Percentiles rank a stretch among this genome's conserved stretches.
phyloP scores from a whole-genome alignment of 1,140 invertebrate genomes.

The Danaus melanippus region DNA sequence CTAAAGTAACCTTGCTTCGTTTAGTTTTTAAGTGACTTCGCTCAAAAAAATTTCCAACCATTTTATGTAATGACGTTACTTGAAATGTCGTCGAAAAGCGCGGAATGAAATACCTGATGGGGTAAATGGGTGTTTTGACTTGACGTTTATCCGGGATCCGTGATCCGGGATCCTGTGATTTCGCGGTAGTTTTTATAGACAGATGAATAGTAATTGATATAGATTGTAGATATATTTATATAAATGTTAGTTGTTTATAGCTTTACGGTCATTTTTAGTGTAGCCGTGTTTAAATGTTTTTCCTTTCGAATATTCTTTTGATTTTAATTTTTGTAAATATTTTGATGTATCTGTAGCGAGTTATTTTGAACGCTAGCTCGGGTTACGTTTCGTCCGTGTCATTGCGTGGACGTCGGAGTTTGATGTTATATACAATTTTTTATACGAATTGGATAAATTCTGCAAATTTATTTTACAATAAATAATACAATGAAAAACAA shows the following conservation, averaged over 20 bases:
- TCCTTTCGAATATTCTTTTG: slow-evolving; percentile 13
- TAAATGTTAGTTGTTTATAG: slow-evolving; percentile 55
- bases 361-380: slow-evolving; percentile 25
- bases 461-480: no score
- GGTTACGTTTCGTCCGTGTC: slow-evolving; percentile 19
- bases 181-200: background rate
- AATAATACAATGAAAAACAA: no score
- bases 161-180: no score
- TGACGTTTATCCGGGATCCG: no score
- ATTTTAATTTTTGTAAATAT: slow-evolving; percentile 34
- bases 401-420: slow-evolving; percentile 9
- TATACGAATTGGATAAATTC: slow-evolving; percentile 17
- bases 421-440: slow-evolving; percentile 22
- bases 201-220: slow-evolving; percentile 32
- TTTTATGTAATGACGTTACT: no score
- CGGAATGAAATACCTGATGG: no score
- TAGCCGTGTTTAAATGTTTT: slow-evolving; percentile 9
- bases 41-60: no score
- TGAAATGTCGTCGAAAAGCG: no score
- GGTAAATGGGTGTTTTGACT: no score
- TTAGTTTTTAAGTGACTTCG: no score
- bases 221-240: slow-evolving; percentile 56
- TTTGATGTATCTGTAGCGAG: slow-evolving; percentile 27
- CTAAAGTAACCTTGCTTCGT: no score
- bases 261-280: slow-evolving; percentile 28